Base-by-base conservation (phyloP, 1,140 invertebrate genomes). In the Episyrphus balteatus region DNA sequence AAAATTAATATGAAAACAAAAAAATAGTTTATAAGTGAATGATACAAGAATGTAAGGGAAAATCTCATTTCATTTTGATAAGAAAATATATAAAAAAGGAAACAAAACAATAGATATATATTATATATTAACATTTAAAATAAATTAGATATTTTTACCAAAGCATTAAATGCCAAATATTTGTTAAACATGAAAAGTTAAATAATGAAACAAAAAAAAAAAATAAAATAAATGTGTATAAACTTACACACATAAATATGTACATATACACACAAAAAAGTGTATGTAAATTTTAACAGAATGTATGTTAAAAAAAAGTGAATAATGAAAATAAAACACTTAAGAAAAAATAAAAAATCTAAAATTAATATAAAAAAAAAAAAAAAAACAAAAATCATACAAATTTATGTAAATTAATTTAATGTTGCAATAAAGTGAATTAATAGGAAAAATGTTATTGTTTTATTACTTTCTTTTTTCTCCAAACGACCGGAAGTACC, bases 11-110 rank as follows among this genome's bases (percentile, higher is more conserved):
- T 46, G 8, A 14, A 26, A 37, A 33, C 34, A 33, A 31, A n/a
- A 13, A 19, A 21, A 39, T 45, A 37, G 34, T 17, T 31, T 19
- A 41, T 49, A 50, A 50, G 48, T 47, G 42, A 52, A 57, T 61
- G 50, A 56, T 53, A 62, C 44, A 57, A 57, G 53, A 51, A 56
- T 59, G 42, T 52, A 51, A 61, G 48, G 42, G 39, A 51, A 55
- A 58, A 61, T 57, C 57, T 57, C 59, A 59, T 62, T 62, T 62
- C 53, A 62, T 62, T 58, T 59, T 49, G 52, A 54, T 56, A 57
- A 44, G 50, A 57, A 59, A 57, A 57, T 55, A 49, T 36, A 51
- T 62, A 61, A 55, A 46, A 32, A 15, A 13, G 21, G 21, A 30
- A 40, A 38, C 12, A 32, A 15, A 18, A 33, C 9, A 36, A 45